These are phyloP conservation scores for Tridacna gigas DNA, from an alignment of 2,888 invertebrate species.

Conservation along the genomic window DNA sequence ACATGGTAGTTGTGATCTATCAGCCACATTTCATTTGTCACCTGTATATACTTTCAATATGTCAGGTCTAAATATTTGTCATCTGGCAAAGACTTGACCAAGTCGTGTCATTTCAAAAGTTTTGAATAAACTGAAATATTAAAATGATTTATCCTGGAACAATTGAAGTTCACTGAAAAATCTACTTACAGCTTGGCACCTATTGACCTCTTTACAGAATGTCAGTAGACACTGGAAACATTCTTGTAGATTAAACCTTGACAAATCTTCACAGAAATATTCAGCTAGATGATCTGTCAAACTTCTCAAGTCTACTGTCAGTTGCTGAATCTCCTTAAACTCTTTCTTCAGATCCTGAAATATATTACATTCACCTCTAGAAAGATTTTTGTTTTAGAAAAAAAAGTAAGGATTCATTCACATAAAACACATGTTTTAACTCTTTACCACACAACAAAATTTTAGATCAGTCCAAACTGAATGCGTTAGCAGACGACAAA, in stretches of 20 bases:
- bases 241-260: slow-evolving; percentile 76
- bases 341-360: slow-evolving; percentile 75
- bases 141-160: background rate
- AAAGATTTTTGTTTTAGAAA: too few relatives aligned
- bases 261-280: slow-evolving; percentile 80
- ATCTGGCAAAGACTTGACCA: background rate
- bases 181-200: slow-evolving; percentile 71
- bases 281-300: slow-evolving; percentile 75
- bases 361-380: background rate
- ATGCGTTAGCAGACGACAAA: too few relatives aligned
- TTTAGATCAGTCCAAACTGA: too few relatives aligned
- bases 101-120: background rate
- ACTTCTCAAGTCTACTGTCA: slow-evolving; percentile 72
- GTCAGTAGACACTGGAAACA: slow-evolving; percentile 72
- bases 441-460: too few relatives aligned
- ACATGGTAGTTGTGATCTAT: too few relatives aligned
- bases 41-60: too few relatives aligned
- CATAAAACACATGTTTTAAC: too few relatives aligned
- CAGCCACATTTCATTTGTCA: too few relatives aligned
- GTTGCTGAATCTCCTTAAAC: slow-evolving; percentile 73
- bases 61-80: background rate
- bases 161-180: background rate
- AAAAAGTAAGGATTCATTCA: too few relatives aligned
- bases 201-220: slow-evolving; percentile 76
- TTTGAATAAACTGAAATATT: background rate